Evolutionary conservation across 2,888 invertebrate genomes (phyloP), one percentile per base, ranked within the genome.

Genomic region (Homarus gammarus): DNA sequence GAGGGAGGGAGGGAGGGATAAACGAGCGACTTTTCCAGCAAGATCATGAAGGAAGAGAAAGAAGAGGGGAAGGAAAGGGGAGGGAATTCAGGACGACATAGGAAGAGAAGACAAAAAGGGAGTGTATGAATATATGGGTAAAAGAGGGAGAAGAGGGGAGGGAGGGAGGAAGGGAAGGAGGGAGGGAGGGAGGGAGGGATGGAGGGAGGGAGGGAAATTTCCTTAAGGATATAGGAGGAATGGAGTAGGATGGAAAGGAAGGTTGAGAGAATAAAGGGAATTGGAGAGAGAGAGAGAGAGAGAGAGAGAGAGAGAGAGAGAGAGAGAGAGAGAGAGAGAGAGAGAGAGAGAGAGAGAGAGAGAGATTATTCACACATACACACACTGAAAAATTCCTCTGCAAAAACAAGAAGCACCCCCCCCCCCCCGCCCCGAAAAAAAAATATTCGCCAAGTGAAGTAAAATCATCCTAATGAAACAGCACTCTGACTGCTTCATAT

Each of bases 131-230:
- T 6, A 64, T 6, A 64, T 6, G 18, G 70, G 22, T 8, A 70
- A 0, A 70, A 70, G 33, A 70, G 70, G 22, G 70, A 70, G 31
- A 31, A 36, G 31, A 51, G 77, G 5, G n/a, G n/a, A n/a, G 49
- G 77, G 49, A 22, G 49, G 15, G 27, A 51, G 49, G 36, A 36
- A 77, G 77, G 27, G 77, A 75, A 36, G 27, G 77, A 77, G 77
- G 36, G n/a, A 40, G n/a, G 33, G n/a, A 18, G 38, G 40, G 40
- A 75, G 75, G 40, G 36, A 72, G 36, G 72, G 72, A 38, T 38
- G 40, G 72, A 72, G 38, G 40, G 75, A 75, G 75, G n/a, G 33
- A 73, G 73, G n/a, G n/a, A n/a, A n/a, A n/a, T n/a, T n/a, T n/a
- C n/a, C n/a, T n/a, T n/a, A 73, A 40, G 8, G 36, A 73, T 36